Percentiles rank a stretch among this genome's conserved stretches.
phyloP scores from a whole-genome alignment of 2,113 vertebrate genomes.

The Nothobranchius furzeri region DNA sequence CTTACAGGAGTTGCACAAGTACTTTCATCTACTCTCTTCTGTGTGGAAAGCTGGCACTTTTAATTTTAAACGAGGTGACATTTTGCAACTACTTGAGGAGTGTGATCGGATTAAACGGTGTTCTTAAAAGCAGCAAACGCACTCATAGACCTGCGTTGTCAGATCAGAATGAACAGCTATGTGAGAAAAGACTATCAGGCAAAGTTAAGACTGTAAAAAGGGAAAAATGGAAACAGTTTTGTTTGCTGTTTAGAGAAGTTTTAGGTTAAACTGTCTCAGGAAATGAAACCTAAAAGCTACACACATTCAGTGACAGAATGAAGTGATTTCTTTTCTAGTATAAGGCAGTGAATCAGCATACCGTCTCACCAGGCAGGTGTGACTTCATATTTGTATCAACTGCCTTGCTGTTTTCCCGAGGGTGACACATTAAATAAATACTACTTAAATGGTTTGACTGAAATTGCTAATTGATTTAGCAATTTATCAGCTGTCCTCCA shows the following conservation, averaged over 20 bases:
- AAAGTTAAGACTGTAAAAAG: not conserved
- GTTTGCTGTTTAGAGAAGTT: no score
- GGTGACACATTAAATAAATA: not conserved
- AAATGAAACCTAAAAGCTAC: no score
- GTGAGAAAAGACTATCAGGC: not conserved
- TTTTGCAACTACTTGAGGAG: constrained; percentile 43
- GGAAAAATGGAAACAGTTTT: not conserved
- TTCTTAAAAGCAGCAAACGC: constrained; percentile 38
- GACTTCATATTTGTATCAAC: constrained; percentile 2
- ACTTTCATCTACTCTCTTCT: constrained; percentile 58
- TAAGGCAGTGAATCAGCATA: not conserved
- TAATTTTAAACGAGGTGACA: constrained; percentile 51
- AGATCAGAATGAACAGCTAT: constrained; percentile 9
- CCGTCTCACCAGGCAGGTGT: not conserved
- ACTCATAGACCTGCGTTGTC: constrained; percentile 4
- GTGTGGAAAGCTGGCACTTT: constrained; percentile 54
- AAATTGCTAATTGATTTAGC: not conserved
- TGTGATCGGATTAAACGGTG: constrained; percentile 41
- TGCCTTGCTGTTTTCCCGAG: not conserved
- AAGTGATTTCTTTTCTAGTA: no score
- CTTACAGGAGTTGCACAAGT: constrained; percentile 32
- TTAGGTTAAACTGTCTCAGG: no score
- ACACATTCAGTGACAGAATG: no score
- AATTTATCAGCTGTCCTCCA: not conserved
- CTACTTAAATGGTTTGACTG: not conserved